These are phyloP conservation scores for Axinella damicornis DNA, from an alignment of 37 sponge, comb jelly and placozoan species.

Conservation along the genomic window DNA sequence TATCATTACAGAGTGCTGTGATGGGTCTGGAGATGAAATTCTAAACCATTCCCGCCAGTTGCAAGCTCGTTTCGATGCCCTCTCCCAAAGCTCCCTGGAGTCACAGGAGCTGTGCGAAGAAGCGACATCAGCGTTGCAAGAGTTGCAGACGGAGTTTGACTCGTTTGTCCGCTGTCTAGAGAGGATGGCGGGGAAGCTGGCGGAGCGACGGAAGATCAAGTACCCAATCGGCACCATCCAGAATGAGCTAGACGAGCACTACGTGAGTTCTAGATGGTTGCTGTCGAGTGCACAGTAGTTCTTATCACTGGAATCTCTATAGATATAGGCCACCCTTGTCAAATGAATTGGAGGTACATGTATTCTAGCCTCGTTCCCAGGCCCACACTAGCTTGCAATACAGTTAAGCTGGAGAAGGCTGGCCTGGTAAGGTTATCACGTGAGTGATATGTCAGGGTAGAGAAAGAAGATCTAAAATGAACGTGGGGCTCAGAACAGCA, in stretches of 20 bases:
- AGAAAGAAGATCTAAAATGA: no score
- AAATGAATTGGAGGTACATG: no score
- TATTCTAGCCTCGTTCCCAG: no score
- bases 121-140: constrained; percentile 28
- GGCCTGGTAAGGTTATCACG: no score
- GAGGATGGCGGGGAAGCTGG: background rate
- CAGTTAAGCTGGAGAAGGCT: no score
- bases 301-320: no score
- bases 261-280: constrained; percentile 21
- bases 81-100: constrained; percentile 23
- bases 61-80: constrained; percentile 3
- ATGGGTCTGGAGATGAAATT: constrained; percentile 20
- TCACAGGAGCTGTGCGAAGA: constrained; percentile 52
- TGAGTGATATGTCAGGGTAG: no score
- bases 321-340: no score
- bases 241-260: constrained; percentile 43
- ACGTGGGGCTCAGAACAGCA: no score
- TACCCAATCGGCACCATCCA: constrained; percentile 54
- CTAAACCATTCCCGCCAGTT: background rate
- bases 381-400: no score
- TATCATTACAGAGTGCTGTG: constrained; percentile 2
- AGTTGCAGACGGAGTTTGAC: constrained; percentile 13
- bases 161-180: constrained; percentile 19
- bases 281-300: no score
- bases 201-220: constrained; percentile 21